Conservation (phyloP, 2,797 vertebrate species). For the Clarias platycephalus region DNA sequence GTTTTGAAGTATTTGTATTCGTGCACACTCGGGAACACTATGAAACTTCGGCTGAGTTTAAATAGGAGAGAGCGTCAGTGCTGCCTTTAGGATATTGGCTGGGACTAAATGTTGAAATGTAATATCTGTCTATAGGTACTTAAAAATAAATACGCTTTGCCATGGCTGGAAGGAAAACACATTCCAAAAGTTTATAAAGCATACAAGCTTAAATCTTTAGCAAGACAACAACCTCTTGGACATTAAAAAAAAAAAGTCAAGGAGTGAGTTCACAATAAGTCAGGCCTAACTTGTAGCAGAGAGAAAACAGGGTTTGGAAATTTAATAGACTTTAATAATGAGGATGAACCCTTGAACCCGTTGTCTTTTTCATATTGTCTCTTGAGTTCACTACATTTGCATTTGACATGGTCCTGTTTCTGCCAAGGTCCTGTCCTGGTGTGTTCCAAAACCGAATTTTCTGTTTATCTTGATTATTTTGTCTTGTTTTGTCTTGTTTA, state of each 20-base stretch:
- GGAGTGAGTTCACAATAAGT: too few species aligned
- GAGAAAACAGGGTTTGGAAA: not conserved
- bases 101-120: conserved; percentile 5
- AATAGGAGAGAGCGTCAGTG: conserved; percentile 4
- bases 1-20: conserved; percentile 56
- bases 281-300: not conserved
- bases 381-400: not conserved
- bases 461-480: not conserved
- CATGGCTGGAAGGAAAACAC: not conserved
- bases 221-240: not conserved
- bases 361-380: too few species aligned
- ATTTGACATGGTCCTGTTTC: not conserved
- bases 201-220: not conserved
- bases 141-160: conserved; percentile 3
- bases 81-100: conserved; percentile 14
- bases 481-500: not conserved
- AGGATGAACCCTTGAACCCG: not conserved
- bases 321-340: too few species aligned
- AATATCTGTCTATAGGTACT: not conserved
- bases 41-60: conserved; percentile 38
- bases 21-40: conserved; percentile 53
- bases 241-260: not conserved
- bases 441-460: not conserved
- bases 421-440: too few species aligned
- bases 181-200: not conserved